phyloP scores from a whole-genome alignment of 2,888 invertebrate species.

The Caenorhabditis doughertyi region DNA sequence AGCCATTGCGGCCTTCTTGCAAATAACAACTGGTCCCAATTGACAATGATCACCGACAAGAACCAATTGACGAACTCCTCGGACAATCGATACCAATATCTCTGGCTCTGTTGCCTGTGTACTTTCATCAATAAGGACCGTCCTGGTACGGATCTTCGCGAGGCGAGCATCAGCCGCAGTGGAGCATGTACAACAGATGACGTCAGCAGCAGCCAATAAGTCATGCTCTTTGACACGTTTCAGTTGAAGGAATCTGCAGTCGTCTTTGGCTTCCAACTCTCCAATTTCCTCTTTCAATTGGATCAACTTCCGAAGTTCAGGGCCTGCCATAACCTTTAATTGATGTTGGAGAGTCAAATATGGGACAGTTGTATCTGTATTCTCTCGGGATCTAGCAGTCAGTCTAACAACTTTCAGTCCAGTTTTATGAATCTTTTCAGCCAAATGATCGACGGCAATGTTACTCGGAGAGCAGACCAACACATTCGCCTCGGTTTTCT shows the following conservation, averaged over 20 bases:
- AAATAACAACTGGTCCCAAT: conserved; percentile 98
- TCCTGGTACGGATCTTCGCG: conserved; percentile 85
- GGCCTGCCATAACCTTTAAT: conserved; percentile 93
- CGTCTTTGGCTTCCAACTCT: conserved; percentile 95
- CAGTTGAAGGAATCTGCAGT: conserved; percentile 88
- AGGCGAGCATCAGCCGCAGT: conserved; percentile 97
- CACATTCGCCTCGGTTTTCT: conserved; percentile 88
- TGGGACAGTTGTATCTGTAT: conserved; percentile 97
- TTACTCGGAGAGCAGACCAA: conserved; percentile 99
- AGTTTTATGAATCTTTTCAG: conserved; percentile 98
- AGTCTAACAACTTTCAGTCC: conserved; percentile 94
- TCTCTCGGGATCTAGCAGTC: conserved; percentile 97
- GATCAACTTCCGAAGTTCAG: conserved; percentile 49
- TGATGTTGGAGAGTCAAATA: conserved; percentile 98
- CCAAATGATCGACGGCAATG: conserved; percentile 98
- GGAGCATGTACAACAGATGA: conserved; percentile 98
- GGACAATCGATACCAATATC: conserved; percentile 95
- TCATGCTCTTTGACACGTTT: conserved; percentile 67
- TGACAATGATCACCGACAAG: conserved; percentile 99
- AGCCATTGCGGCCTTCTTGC: conserved; percentile 92
- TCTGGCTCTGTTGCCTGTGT: conserved; percentile 85
- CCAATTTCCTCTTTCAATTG: conserved; percentile 91
- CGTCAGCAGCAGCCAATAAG: conserved; percentile 90
- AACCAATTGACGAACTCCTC: conserved; percentile 96
- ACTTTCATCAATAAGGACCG: conserved; percentile 82